Evolutionary conservation across 2,888 invertebrate species (phyloP), one percentile per base, ranked within the genome.

Genomic region (Leucophenga montana): DNA sequence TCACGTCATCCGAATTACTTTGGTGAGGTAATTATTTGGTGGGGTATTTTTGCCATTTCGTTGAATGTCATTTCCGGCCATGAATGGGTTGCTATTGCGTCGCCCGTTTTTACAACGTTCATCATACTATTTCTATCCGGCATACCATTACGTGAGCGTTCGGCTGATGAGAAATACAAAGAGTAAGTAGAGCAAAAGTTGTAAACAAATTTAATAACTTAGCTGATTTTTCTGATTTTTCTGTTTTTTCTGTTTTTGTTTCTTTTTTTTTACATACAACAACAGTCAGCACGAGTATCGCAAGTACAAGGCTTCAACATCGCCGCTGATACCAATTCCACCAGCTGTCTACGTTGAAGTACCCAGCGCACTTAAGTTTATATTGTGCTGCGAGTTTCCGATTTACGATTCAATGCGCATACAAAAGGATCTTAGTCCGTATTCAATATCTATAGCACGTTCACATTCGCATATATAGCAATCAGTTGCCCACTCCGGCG

Each of bases 1-100:
- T 97, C 97, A 0, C 91, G 97, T 72, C 97, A 97, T 89, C 97
- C 97, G 0, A 97, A 97, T 88, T 97, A 97, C 87, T 97, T 97
- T 86, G 97, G 97, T 0, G 97, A 97, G 90, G 95, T 97, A 13
- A 92, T 96, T 0, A 91, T 97, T 16, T 97, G 97, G 97, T 95
- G 97, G 95, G 97, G 97, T 3, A 94, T 97, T 80, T 97, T 97
- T 86, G 92, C 95, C 66, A 94, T 97, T 87, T 95, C 96, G 0
- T 88, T 96, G 46, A 96, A 95, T 86, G 94, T 97, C 18, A 92
- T 97, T 78, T 92, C 94, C 82, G 95, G 95, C 18, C 90, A 92
- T 44, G 96, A 97, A 89, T 97, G 95, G 94, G 90, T 95, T 31
- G 95, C 94, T 11, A 86, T 86, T 48, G 90, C 95, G 78, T 96